phyloP scores from a whole-genome alignment of 2,113 vertebrate genomes.

The Marcusenius ussheri region DNA sequence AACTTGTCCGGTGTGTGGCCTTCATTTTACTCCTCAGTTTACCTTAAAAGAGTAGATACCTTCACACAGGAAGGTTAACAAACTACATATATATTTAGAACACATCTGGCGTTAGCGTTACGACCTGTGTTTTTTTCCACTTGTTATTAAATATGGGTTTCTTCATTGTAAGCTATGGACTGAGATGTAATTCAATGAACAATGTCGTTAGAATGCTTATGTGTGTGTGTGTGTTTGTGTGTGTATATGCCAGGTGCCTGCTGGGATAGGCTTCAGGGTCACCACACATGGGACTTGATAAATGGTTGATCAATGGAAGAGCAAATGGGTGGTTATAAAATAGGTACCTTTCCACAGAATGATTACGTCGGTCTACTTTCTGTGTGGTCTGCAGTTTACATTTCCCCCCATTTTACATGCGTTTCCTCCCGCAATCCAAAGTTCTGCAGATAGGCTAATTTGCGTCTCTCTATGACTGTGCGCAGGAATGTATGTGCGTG shows the following conservation, averaged over 20 bases:
- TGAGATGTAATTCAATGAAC: background rate
- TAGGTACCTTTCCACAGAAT: background rate
- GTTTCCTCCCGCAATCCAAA: background rate
- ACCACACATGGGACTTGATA: background rate
- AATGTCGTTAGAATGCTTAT: background rate
- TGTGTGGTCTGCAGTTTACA: background rate
- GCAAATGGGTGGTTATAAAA: background rate
- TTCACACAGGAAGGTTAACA: background rate
- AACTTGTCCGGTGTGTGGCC: background rate
- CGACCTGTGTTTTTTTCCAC: background rate
- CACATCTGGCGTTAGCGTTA: background rate
- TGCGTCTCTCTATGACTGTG: background rate
- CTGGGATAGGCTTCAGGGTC: background rate
- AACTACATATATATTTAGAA: background rate
- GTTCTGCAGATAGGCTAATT: background rate
- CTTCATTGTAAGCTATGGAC: background rate
- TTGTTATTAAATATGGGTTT: background rate
- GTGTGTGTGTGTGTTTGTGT: background rate
- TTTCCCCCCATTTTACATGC: background rate
- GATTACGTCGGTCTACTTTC: background rate
- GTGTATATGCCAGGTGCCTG: background rate
- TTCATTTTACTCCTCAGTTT: background rate
- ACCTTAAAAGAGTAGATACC: background rate
- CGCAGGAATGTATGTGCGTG: background rate
- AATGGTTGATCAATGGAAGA: background rate